phyloP scores from a whole-genome alignment of 2,888 invertebrate species.

The Pegoplata infirma region DNA sequence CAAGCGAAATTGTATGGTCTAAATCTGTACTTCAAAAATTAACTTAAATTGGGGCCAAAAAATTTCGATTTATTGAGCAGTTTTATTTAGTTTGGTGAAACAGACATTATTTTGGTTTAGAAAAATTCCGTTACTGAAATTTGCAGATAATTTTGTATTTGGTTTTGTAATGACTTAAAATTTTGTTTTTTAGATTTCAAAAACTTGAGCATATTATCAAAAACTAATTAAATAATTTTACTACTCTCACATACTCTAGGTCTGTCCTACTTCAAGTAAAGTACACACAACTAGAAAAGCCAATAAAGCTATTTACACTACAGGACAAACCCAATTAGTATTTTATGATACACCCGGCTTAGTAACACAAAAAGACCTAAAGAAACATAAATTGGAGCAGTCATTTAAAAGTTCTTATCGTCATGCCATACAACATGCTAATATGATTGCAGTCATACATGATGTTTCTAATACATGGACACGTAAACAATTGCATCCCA shows the following conservation, averaged over 20 bases:
- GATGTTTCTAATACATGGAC: conserved; percentile 87
- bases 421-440: conserved; percentile 82
- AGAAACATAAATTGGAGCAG: conserved; percentile 80
- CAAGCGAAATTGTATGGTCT: too few species aligned
- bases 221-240: too few species aligned
- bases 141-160: too few species aligned
- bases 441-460: conserved; percentile 91
- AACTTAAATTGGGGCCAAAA: too few species aligned
- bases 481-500: conserved; percentile 83
- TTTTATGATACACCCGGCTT: conserved; percentile 97
- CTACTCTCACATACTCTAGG: conserved; percentile 80
- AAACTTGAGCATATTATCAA: too few species aligned
- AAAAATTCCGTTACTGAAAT: too few species aligned
- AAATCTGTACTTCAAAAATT: too few species aligned
- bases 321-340: conserved; percentile 90
- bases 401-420: conserved; percentile 81
- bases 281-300: conserved; percentile 92
- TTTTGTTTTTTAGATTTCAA: too few species aligned
- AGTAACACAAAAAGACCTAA: conserved; percentile 83
- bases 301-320: conserved; percentile 85
- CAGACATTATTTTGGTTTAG: too few species aligned
- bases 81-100: too few species aligned
- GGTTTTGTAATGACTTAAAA: too few species aligned
- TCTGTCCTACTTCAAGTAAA: conserved; percentile 93
- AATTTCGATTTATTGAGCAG: too few species aligned